Percentiles rank a stretch among this genome's conserved stretches.
phyloP scores from a whole-genome alignment of 2,888 invertebrate species.

The Andrena bucephala region DNA sequence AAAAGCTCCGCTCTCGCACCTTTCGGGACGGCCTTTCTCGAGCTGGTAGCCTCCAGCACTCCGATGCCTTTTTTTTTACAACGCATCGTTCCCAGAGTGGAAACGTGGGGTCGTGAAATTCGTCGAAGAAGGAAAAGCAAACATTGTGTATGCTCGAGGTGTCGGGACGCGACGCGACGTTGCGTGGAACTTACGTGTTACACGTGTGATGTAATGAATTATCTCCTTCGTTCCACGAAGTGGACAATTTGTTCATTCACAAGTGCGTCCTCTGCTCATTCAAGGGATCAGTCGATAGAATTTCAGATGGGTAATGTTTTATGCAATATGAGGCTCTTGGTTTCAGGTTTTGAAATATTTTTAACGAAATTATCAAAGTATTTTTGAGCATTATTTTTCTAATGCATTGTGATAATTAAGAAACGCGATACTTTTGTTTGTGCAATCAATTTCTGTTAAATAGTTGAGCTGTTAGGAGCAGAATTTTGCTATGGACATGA shows the following conservation, averaged over 20 bases:
- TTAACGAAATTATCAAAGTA: too few relatives aligned
- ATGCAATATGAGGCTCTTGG: too few relatives aligned
- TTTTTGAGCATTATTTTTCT: neutral
- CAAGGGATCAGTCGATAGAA: too few relatives aligned
- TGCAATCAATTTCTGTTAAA: neutral
- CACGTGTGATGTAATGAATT: neutral
- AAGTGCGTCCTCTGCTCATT: too few relatives aligned
- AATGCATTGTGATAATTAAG: neutral
- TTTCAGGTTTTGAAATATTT: neutral
- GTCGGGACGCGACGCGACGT: conserved; percentile 14
- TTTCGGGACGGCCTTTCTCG: conserved; percentile 33
- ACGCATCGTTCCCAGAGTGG: neutral
- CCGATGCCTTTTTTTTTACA: conserved; percentile 5
- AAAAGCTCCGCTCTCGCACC: conserved; percentile 60
- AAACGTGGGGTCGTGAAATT: conserved; percentile 39
- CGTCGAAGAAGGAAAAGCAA: conserved; percentile 51
- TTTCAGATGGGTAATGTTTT: neutral
- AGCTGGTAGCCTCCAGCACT: conserved; percentile 17
- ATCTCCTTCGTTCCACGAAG: neutral
- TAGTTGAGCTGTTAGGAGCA: neutral
- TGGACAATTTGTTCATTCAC: neutral
- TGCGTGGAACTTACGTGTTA: neutral
- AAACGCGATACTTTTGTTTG: neutral
- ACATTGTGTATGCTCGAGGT: conserved; percentile 15
- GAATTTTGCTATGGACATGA: too few relatives aligned